phyloP scores from a whole-genome alignment of 1,140 invertebrate genomes.

The Tetragonula clypearis region DNA sequence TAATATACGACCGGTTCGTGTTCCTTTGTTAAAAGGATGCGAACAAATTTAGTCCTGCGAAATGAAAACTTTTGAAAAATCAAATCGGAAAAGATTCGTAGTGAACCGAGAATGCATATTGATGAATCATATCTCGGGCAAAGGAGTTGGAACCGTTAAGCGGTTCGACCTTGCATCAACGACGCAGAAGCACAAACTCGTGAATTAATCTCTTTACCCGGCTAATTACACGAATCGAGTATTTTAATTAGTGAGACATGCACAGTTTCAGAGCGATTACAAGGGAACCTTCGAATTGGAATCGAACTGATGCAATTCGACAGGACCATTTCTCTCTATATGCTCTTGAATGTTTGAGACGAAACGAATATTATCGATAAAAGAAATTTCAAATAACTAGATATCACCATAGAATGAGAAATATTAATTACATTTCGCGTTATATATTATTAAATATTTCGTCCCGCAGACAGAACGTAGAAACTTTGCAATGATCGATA shows the following conservation, averaged over 20 bases:
- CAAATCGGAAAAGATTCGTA: neutral
- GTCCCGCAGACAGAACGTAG: too few relatives aligned
- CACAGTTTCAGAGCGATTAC: neutral
- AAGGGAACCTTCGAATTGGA: neutral
- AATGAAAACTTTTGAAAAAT: neutral
- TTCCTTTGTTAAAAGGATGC: neutral
- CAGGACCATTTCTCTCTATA: too few relatives aligned
- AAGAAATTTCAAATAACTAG: too few relatives aligned
- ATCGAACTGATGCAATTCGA: neutral
- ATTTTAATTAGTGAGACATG: constrained; percentile 19
- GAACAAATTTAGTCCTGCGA: neutral
- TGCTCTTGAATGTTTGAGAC: too few relatives aligned
- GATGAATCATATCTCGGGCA: constrained; percentile 69
- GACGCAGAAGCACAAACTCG: neutral
- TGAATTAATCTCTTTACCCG: neutral
- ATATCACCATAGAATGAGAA: too few relatives aligned
- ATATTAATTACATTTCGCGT: too few relatives aligned
- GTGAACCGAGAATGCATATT: constrained; percentile 65
- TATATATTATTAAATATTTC: too few relatives aligned
- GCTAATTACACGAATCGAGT: constrained; percentile 13
- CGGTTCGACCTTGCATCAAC: constrained; percentile 32
- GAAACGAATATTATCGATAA: too few relatives aligned
- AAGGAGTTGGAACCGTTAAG: constrained; percentile 36
- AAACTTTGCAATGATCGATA: too few relatives aligned
- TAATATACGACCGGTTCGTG: too few relatives aligned